Evolutionary conservation across 64 coral and sea anemone genomes (phyloP), one percentile per base, ranked within the genome.

Genomic region (Montipora efflorescens): DNA sequence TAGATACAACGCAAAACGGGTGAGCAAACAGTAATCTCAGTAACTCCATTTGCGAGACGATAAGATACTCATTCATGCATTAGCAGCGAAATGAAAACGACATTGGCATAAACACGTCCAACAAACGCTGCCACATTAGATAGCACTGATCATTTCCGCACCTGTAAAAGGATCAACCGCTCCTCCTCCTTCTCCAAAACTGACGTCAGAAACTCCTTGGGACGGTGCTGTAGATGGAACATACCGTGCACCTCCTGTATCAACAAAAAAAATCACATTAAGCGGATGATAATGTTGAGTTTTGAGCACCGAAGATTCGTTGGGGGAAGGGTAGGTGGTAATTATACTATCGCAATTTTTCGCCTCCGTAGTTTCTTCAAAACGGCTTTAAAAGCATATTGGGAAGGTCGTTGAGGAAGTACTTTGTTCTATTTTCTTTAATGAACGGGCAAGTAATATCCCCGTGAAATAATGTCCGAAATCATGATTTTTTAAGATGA

Each of bases 141-240:
- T 64, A 61, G 3, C 7, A 47, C 3, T 18, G 76, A 36, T 36
- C 36, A 36, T 36, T 13, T 47, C 3, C 43, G 2, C 76, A 91
- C 95, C 88, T 97, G 95, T 95, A 58, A 89, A 95, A 13, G 94
- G 94, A 79, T 95, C 94, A 16, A 88, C 90, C 52, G 22, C 82
- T 82, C 84, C 94, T 19, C 78, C 44, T 48, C 64, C 90, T 28
- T 23, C 59, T 75, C 77, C 90, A 13, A 49, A 12, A 20, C 16
- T 48, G 92, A 83, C 45, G 51, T 53, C 59, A 75, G 55, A 46
- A 6, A 66, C 85, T 46, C 67, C 2, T 36, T 93, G 92, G 14
- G 85, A 45, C 9, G 87, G 76, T 58, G 74, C 53, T 36, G 87
- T 80, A 8, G 92, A 57, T 25, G 91, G 95, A 12, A 94, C 23